Conservation (phyloP, 2,113 vertebrate genomes). For the Bos indicus region DNA sequence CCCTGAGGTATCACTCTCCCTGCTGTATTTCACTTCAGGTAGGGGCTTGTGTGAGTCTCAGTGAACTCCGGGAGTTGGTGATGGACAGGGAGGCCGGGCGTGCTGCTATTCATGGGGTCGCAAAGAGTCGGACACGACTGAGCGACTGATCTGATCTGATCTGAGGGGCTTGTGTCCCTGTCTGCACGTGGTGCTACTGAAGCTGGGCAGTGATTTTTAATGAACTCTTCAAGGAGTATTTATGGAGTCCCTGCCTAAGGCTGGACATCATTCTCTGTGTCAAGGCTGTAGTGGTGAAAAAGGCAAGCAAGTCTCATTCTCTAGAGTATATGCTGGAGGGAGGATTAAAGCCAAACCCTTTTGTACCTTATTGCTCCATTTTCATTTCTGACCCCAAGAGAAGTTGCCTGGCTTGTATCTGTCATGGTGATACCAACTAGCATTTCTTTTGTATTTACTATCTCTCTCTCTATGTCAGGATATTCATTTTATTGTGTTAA, state of each 20-base stretch:
- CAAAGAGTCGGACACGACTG: too few relatives aligned
- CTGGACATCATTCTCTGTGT: not conserved
- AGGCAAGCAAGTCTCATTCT: not conserved
- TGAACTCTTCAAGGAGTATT: not conserved
- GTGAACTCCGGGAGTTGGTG: too few relatives aligned
- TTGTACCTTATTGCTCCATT: not conserved
- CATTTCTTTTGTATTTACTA: not conserved
- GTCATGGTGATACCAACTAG: not conserved
- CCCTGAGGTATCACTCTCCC: not conserved
- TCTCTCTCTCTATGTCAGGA: not conserved
- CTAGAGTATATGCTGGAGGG: not conserved
- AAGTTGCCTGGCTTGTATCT: not conserved
- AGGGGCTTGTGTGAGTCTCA: not conserved
- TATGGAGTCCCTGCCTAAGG: not conserved
- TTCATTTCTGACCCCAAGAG: slow-evolving; percentile 2
- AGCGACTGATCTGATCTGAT: too few relatives aligned
- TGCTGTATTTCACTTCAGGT: not conserved
- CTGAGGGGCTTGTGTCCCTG: not conserved
- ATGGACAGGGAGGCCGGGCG: too few relatives aligned
- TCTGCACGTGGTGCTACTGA: not conserved
- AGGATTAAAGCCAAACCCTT: not conserved
- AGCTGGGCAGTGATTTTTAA: not conserved
- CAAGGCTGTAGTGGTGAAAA: not conserved
- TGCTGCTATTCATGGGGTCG: too few relatives aligned
- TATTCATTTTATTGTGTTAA: not conserved